These are phyloP conservation scores for Prochilodus magdalenae DNA, from an alignment of 2,113 vertebrate genomes.

Conservation along the genomic window DNA sequence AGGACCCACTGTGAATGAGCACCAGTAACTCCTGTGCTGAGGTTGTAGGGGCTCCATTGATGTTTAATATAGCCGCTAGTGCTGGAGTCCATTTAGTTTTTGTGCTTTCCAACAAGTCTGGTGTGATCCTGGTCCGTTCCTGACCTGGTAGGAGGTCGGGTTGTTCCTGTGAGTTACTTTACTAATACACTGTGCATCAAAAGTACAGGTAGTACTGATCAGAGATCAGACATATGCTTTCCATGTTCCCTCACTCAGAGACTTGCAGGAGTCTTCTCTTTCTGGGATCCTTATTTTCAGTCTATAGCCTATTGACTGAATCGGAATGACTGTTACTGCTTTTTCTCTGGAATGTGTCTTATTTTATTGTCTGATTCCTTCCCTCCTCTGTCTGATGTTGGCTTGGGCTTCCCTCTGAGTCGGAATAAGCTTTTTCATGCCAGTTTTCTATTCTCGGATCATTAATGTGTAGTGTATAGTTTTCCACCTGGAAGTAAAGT, in stretches of 20 bases:
- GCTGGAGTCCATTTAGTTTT: neutral
- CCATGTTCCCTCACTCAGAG: too few species aligned
- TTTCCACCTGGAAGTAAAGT: too few species aligned
- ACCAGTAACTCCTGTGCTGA: too few species aligned
- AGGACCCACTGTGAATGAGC: too few species aligned
- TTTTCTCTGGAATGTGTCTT: neutral
- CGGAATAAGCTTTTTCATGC: too few species aligned
- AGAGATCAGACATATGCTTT: neutral
- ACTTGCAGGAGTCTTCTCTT: too few species aligned
- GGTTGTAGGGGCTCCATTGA: too few species aligned
- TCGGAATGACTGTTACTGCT: neutral
- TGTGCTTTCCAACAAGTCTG: neutral
- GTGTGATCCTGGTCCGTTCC: neutral
- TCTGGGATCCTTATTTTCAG: neutral
- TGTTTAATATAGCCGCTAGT: too few species aligned
- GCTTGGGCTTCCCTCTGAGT: neutral
- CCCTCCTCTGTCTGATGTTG: neutral
- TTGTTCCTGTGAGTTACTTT: neutral
- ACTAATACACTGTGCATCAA: neutral
- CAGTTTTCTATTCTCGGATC: too few species aligned
- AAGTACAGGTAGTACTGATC: neutral
- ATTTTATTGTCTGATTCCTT: neutral
- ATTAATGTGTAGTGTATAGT: too few species aligned
- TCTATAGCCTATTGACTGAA: constrained; percentile 4
- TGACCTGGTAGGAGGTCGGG: too few species aligned